Evolutionary conservation across 1,140 invertebrate species (phyloP), one percentile per base, ranked within the genome.

Genomic region (Drosophila azteca): DNA sequence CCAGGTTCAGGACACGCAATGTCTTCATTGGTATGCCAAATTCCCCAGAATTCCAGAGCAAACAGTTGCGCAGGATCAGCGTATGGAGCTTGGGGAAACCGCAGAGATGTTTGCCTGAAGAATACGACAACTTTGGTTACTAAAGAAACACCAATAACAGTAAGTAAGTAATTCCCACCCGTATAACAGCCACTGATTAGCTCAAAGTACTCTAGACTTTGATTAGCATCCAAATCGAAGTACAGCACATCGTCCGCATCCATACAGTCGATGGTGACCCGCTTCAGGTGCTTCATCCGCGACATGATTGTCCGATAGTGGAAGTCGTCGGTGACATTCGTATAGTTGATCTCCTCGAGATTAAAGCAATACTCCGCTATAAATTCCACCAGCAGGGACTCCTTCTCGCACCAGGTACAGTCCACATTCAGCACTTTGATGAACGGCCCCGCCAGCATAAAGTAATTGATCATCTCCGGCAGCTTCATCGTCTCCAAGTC

Each of bases 271-370:
- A 88, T 83, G 39, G 41, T 54, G 0, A 88, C 57, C 0, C 48
- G 26, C 5, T 67, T 78, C 11, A 88, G 29, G 2, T 61, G 29
- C 0, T 53, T 79, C 62, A 83, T 35, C 0, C 66, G 60, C 0
- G 68, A 43, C 68, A 88, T 50, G 0, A 88, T 54, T 0, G 24
- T 39, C 6, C 76, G 26, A 31, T 73, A 88, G 15, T 62, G 84
- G 6, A 89, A 89, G 15, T 79, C 79, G 51, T 89, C 84, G 1
- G 77, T 83, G n/a, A 76, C 79, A 60, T 89, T 89, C 6, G 15
- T 50, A 22, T 58, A 88, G 11, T 55, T 6, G 6, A 88, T 84
- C 45, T 77, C 84, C 39, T 79, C 72, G 5, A 88, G 31, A 55
- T 83, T 83, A 1, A 60, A 71, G 44, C 83, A 88, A 20, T 55